A percentile compares a stretch with the other conserved stretches of the same genome.
Evolutionary conservation across 2,113 vertebrate genomes (phyloP).

Genomic region (Gorsachius goisagi): DNA sequence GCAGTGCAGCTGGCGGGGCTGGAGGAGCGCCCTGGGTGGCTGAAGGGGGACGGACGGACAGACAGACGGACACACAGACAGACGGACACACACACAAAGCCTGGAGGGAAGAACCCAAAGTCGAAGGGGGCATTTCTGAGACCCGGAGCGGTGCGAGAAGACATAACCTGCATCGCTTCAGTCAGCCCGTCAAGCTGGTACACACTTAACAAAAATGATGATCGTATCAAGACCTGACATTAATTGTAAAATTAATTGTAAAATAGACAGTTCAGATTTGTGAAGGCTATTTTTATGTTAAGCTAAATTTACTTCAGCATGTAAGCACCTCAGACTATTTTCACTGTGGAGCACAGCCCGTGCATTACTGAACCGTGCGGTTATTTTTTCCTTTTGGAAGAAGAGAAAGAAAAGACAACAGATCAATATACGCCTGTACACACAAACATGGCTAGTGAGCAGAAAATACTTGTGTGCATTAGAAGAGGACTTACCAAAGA

Average conservation of each 20-base stretch:
- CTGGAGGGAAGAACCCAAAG: background rate
- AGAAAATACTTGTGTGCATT: background rate
- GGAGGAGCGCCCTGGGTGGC: background rate
- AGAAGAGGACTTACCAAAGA: background rate
- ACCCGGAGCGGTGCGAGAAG: background rate
- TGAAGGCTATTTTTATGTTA: background rate
- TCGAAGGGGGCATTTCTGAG: background rate
- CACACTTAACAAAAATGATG: background rate
- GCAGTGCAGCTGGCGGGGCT: background rate
- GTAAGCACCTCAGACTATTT: background rate
- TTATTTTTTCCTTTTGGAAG: constrained; percentile 15
- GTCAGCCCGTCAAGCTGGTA: background rate
- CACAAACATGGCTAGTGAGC: background rate
- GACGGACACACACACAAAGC: background rate
- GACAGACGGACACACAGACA: too few species aligned
- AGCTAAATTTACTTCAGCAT: background rate
- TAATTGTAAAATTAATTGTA: background rate
- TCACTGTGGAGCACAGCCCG: background rate
- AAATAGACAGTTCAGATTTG: background rate
- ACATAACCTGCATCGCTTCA: background rate
- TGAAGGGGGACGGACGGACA: too few species aligned
- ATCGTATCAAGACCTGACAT: background rate
- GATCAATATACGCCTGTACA: background rate
- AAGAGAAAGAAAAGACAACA: background rate
- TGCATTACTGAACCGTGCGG: background rate